Evolutionary conservation across 2,797 vertebrate genomes (phyloP), one percentile per base, ranked within the genome.

Genomic region (Pseudochirops cupreus): DNA sequence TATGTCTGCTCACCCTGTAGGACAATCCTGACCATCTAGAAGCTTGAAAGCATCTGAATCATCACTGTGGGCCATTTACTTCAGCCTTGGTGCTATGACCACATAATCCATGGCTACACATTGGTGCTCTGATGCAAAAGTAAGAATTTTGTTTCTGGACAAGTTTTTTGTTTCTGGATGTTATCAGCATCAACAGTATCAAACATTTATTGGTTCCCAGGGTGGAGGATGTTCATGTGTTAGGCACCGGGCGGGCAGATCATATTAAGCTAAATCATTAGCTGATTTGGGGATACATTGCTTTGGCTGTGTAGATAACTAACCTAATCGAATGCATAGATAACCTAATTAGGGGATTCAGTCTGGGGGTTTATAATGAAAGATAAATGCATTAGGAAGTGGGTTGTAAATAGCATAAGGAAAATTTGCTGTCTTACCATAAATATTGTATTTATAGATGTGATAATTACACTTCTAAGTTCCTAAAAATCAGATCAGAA

Each of bases 361-460:
- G 39, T 95, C 58, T 93, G 90, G 26, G 94, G 91, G 56, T 39
- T 16, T 91, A 55, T 54, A 54, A 91, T 96, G 39, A 87, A 87
- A 87, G 54, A 67, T 94, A 94, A 96, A 82, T 33, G 9, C 21
- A 90, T 52, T 67, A 91, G 74, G 74, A 87, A 87, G 39, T 50
- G 3, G 74, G 90, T n/a, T 91, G 90, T 53, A 62, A 29, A 46
- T 46, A 56, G 39, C 12, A 33, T 55, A 55, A 91, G 54, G 54
- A 82, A 96, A 94, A 55, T 1, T 46, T 14, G 54, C 0, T 58
- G 10, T 93, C 97, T 97, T 96, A 56, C 39, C 54, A 97, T 93
- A 53, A 95, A 87, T 39, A 13, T 18, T 93, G 93, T 31, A 93
- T 56, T 96, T 91, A 58, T 0, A 2, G 11, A 92, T 54, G 92